Percentiles rank a stretch among this genome's conserved stretches.
phyloP scores from a whole-genome alignment of 2,797 vertebrate genomes.

The Gobio occitaniae region DNA sequence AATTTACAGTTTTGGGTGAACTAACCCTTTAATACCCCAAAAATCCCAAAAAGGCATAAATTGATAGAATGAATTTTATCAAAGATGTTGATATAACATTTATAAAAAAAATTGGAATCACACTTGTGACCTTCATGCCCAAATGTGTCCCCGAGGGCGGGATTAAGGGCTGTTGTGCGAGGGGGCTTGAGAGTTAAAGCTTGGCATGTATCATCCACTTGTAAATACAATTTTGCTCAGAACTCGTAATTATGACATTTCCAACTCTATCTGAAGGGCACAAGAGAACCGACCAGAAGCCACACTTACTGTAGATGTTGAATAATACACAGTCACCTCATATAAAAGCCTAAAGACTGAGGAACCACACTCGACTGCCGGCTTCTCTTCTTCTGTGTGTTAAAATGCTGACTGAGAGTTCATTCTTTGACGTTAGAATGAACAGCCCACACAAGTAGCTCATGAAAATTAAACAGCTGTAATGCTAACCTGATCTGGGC shows the following conservation, averaged over 20 bases:
- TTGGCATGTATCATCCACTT: background rate
- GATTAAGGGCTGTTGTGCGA: too few relatives aligned
- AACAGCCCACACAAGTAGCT: conserved; percentile 19
- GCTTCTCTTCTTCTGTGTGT: background rate
- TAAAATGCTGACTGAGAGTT: background rate
- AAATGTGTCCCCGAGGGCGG: too few relatives aligned
- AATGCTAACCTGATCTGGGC: background rate
- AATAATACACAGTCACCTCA: background rate
- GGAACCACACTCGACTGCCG: background rate
- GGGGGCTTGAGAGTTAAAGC: too few relatives aligned
- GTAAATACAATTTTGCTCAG: background rate
- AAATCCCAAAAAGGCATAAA: too few relatives aligned
- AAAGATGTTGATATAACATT: too few relatives aligned
- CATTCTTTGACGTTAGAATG: conserved; percentile 9
- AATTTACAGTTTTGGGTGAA: too few relatives aligned
- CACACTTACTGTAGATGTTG: background rate
- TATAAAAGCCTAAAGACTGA: background rate
- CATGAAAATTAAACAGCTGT: conserved; percentile 1
- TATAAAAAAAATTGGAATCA: too few relatives aligned
- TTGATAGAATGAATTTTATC: too few relatives aligned
- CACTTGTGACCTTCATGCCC: too few relatives aligned
- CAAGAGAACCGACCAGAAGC: background rate
- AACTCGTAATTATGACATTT: background rate
- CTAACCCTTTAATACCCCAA: too few relatives aligned
- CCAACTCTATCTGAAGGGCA: background rate